Evolutionary conservation across 2,797 vertebrate species (phyloP).

Genomic region (Diceros bicornis): DNA sequence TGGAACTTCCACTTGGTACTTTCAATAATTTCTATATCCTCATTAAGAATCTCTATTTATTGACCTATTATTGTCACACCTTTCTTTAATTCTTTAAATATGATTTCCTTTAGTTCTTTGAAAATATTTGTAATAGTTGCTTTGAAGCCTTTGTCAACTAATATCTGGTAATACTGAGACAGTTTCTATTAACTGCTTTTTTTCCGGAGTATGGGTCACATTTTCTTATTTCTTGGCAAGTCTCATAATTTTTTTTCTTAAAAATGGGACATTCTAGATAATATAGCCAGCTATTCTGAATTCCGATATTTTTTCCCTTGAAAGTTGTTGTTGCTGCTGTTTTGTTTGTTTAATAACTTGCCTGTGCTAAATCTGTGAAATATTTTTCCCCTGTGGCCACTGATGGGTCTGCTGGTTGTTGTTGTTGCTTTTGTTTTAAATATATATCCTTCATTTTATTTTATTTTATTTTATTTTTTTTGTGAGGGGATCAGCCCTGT

Average conservation of each 20-base stretch:
- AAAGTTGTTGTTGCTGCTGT: neutral
- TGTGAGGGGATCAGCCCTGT: no score
- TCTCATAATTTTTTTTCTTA: neutral
- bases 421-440: neutral
- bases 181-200: neutral
- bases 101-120: slow-evolving; percentile 14
- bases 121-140: neutral
- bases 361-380: neutral
- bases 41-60: neutral
- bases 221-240: neutral
- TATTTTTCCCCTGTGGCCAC: neutral
- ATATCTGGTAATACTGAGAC: neutral
- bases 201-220: neutral
- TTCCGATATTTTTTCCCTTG: neutral
- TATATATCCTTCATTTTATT: neutral
- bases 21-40: neutral
- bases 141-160: slow-evolving; percentile 36
- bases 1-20: neutral
- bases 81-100: slow-evolving; percentile 56
- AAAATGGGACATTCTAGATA: neutral
- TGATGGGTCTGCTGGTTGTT: neutral
- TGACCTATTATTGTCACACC: neutral
- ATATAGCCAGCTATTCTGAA: neutral
- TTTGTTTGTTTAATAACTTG: slow-evolving; percentile 35
- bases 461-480: no score